Base-by-base conservation (phyloP, 2,797 vertebrate genomes). In the Cyclopterus lumpus region DNA sequence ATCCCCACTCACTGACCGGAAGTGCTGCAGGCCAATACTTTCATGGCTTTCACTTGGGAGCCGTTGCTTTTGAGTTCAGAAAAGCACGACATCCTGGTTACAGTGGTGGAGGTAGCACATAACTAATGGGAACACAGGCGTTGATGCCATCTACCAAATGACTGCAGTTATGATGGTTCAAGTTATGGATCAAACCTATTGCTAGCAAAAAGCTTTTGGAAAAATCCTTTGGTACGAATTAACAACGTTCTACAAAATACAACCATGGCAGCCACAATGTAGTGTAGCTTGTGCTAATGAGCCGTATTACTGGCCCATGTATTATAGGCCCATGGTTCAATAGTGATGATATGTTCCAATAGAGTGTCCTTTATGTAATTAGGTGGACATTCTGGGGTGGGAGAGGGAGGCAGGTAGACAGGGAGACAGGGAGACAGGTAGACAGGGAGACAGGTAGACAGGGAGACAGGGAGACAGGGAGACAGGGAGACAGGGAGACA, bases 1-100 rank as follows among this genome's bases (percentile, higher is more conserved):
- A 86, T 85, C 66, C 20, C 61, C 65, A 53, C 70, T 82, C 83
- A 67, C 81, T 82, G 85, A 76, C 73, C 71, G 49, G 71, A 77
- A 81, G 77, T 48, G 53, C 77, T 65, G 68, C 72, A 62, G 55
- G 77, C 71, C 58, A 59, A 70, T 51, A 46, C 59, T 86, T 81
- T 80, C 67, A 65, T 71, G 26, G 63, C n/a, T 80, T 42, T 55
- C 51, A 75, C 74, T 51, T 24, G 24, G 67, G 46, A 73, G 57
- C 32, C 64, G 30, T 46, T 51, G 54, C 55, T 62, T 84, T 73
- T 75, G 20, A 51, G 57, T 75, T 80, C 42, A 61, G 46, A 78
- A 73, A 77, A 46, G 26, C 34, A 42, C 53, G 66, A 61, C 60
- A 68, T 70, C 51, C 30, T 53, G 32, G 46, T 65, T 63, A 60